Conservation (phyloP, 2,113 vertebrate species). For the Hemichromis elongatus region DNA sequence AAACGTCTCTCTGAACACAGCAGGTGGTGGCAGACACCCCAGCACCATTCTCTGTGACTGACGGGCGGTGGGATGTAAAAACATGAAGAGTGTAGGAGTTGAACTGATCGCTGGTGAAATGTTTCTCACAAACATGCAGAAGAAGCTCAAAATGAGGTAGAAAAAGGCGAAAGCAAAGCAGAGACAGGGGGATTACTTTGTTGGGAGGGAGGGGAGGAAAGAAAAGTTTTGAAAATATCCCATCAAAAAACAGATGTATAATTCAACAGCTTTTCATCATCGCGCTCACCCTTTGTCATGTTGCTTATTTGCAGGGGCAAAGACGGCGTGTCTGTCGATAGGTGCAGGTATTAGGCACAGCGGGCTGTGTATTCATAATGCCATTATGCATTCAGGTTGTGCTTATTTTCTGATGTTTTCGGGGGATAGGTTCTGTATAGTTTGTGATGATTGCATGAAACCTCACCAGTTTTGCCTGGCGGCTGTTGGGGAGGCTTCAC, state of each 20-base stretch:
- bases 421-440: conserved; percentile 39
- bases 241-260: conserved; percentile 55
- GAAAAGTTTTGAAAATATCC: conserved; percentile 32
- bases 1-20: conserved; percentile 45
- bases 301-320: conserved; percentile 29
- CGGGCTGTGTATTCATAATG: conserved; percentile 35
- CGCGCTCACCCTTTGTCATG: conserved; percentile 41
- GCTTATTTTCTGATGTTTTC: conserved; percentile 61
- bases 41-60: conserved; percentile 31
- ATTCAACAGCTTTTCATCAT: conserved; percentile 54
- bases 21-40: conserved; percentile 55
- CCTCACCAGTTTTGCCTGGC: conserved; percentile 61
- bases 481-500: conserved; percentile 68
- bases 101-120: conserved; percentile 51
- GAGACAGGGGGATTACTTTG: conserved; percentile 17
- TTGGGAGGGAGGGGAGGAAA: background rate
- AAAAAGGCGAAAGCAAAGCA: background rate
- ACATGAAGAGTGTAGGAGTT: conserved; percentile 39
- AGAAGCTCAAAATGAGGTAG: conserved; percentile 18
- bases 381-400: conserved; percentile 53
- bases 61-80: conserved; percentile 54
- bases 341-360: conserved; percentile 48
- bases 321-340: conserved; percentile 23
- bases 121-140: conserved; percentile 33
- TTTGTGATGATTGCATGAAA: conserved; percentile 58